Conservation (phyloP, 2,797 vertebrate species). For the Esox lucius region DNA sequence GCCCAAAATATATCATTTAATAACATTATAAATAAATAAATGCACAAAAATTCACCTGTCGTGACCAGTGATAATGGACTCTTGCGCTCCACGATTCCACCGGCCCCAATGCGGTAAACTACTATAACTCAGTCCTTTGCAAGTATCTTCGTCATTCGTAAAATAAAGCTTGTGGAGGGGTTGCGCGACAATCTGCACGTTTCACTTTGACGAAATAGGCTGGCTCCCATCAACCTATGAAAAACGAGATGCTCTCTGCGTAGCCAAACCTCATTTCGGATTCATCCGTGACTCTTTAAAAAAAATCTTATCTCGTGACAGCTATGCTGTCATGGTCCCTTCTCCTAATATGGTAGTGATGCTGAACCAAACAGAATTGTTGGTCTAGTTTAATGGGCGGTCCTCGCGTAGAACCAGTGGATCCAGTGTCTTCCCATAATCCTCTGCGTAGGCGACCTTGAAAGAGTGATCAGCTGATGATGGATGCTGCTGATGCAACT, state of each 20-base stretch:
- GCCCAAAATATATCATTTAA: neutral
- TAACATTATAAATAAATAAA: neutral
- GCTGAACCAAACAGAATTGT: neutral
- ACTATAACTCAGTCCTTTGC: neutral
- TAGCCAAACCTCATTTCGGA: neutral
- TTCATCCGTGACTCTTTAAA: conserved; percentile 34
- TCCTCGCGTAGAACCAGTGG: conserved; percentile 36
- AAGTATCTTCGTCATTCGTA: conserved; percentile 16
- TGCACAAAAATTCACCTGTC: conserved; percentile 39
- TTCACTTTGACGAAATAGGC: conserved; percentile 30
- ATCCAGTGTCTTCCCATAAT: conserved; percentile 54
- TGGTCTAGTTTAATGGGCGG: conserved; percentile 19
- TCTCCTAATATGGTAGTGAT: conserved; percentile 30
- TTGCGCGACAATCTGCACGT: conserved; percentile 62
- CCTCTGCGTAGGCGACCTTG: conserved; percentile 70
- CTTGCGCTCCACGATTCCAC: conserved; percentile 8
- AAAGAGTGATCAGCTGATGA: conserved; percentile 37
- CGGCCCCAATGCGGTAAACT: conserved; percentile 3
- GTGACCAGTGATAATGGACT: conserved; percentile 30
- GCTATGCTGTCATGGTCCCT: conserved; percentile 11
- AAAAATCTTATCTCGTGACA: conserved; percentile 52
- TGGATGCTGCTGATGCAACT: conserved; percentile 62
- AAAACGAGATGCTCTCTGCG: neutral
- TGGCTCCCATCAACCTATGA: conserved; percentile 37
- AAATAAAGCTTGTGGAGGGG: conserved; percentile 1